Percentiles rank a stretch among this genome's conserved stretches.
These are phyloP conservation scores for Nemurella pictetii DNA, from an alignment of 2,888 invertebrate genomes.

Conservation along the genomic window DNA sequence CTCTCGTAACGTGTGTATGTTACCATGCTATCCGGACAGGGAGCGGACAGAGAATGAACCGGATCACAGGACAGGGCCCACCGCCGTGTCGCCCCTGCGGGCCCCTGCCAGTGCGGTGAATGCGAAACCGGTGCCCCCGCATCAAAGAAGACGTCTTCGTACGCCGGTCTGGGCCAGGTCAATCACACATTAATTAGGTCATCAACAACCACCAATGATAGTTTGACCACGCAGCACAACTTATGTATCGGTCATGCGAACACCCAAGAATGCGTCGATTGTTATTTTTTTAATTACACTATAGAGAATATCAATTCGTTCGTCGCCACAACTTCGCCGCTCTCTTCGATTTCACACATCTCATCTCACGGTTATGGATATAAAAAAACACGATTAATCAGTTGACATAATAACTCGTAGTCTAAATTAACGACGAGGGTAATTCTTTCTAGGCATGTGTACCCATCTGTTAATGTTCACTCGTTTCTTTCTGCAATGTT, in stretches of 20 bases:
- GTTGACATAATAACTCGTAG: too few relatives aligned
- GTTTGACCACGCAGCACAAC: neutral
- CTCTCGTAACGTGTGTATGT: constrained; percentile 43
- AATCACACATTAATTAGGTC: constrained; percentile 17
- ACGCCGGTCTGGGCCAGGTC: constrained; percentile 82
- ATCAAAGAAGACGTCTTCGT: constrained; percentile 74
- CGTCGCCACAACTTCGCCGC: neutral
- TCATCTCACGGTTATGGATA: neutral
- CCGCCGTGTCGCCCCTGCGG: constrained; percentile 54
- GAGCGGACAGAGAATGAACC: constrained; percentile 41
- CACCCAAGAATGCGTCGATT: neutral
- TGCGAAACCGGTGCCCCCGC: constrained; percentile 47
- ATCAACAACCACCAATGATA: constrained; percentile 17
- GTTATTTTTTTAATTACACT: neutral
- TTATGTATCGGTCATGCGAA: neutral
- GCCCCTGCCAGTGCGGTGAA: constrained; percentile 55
- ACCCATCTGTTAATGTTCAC: neutral
- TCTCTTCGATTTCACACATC: too few relatives aligned
- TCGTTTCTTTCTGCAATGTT: neutral
- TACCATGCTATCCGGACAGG: constrained; percentile 49
- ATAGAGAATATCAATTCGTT: neutral
- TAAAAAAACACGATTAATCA: neutral
- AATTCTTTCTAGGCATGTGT: neutral
- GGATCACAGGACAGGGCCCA: constrained; percentile 54
- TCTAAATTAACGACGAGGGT: neutral